phyloP scores from a whole-genome alignment of 2,113 vertebrate genomes.

The Otolemur garnettii region DNA sequence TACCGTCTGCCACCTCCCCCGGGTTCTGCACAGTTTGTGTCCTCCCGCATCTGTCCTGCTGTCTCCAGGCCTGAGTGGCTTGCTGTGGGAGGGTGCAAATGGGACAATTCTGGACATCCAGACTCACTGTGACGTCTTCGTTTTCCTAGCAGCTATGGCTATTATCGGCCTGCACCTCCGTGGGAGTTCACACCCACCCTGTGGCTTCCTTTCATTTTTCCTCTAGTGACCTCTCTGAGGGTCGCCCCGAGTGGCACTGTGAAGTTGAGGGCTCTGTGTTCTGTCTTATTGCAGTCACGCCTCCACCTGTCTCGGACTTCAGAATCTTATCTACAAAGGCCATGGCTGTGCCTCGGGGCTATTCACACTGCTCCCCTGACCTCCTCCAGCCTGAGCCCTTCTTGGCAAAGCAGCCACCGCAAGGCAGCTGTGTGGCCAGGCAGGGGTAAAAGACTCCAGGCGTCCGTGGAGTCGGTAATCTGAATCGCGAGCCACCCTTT shows the following conservation, averaged over 20 bases:
- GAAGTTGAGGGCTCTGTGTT: neutral
- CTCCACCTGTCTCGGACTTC: neutral
- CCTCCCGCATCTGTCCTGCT: neutral
- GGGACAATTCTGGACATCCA: neutral
- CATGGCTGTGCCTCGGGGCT: neutral
- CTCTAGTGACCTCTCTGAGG: neutral
- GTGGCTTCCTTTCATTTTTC: neutral
- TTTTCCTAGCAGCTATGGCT: neutral
- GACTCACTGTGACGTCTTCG: neutral
- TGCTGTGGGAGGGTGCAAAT: neutral
- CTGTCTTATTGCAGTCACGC: neutral
- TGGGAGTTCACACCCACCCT: neutral
- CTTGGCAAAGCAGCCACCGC: neutral
- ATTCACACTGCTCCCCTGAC: neutral
- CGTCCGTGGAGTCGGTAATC: neutral
- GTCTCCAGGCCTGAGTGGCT: neutral
- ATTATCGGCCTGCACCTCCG: neutral
- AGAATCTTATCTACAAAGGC: conserved; percentile 26
- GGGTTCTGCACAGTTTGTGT: rapidly evolving
- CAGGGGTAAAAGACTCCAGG: neutral
- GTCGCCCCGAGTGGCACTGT: neutral
- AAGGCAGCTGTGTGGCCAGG: neutral
- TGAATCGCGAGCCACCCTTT: conserved; percentile 8
- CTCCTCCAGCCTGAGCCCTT: neutral
- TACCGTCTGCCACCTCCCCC: neutral